phyloP scores from a whole-genome alignment of 2,888 invertebrate species.

The Asteroscopus sphinx region DNA sequence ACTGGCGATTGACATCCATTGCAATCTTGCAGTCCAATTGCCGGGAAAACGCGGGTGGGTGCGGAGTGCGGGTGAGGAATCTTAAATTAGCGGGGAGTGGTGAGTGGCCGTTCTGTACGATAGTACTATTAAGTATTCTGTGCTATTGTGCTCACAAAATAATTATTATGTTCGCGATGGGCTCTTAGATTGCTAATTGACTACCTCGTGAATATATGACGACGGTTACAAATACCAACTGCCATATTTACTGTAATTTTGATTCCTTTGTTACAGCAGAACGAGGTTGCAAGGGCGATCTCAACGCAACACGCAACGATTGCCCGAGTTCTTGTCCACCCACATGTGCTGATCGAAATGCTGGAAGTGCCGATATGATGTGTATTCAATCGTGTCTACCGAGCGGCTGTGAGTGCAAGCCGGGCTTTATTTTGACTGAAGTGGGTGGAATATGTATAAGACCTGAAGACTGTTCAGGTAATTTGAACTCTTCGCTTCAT shows the following conservation, averaged over 20 bases:
- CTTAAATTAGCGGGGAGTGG: no score
- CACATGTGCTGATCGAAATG: slow-evolving; percentile 51
- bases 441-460: slow-evolving; percentile 17
- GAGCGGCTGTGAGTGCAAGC: slow-evolving; percentile 61
- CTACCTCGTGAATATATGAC: no score
- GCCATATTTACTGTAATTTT: neutral
- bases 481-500: neutral
- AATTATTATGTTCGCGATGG: no score
- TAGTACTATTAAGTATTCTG: no score
- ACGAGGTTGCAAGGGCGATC: slow-evolving; percentile 17
- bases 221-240: no score
- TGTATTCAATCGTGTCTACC: slow-evolving; percentile 43
- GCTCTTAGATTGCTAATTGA: no score
- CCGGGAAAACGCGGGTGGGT: no score
- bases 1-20: no score
- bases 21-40: no score
- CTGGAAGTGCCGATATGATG: neutral
- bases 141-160: no score
- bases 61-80: no score
- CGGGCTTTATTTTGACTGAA: slow-evolving; percentile 11
- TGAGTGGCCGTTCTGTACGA: no score
- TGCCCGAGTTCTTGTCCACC: slow-evolving; percentile 59
- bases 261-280: slow-evolving; percentile 9
- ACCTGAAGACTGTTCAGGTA: slow-evolving; percentile 28
- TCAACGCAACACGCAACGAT: slow-evolving; percentile 19